Base-by-base conservation (phyloP, 37 sponge, comb jelly and placozoan species). In the Oscarella lobularis region DNA sequence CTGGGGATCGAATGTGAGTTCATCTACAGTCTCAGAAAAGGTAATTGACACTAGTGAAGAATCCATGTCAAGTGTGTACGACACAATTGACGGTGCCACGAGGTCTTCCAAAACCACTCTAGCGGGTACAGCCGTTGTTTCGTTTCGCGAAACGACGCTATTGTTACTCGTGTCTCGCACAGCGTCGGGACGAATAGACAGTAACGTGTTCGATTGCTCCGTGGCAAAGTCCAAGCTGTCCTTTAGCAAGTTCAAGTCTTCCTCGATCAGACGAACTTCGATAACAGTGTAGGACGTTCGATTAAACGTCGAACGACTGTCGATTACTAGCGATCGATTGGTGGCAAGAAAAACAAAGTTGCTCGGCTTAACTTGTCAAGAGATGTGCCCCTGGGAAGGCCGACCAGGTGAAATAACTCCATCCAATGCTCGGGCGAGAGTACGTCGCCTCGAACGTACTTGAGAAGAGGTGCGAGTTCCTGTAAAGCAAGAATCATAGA, bases 341-440 rank as follows among this genome's bases (percentile, higher is more conserved):
- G n/a, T n/a, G n/a, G n/a, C n/a, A n/a, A n/a, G n/a, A n/a, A n/a
- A n/a, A n/a, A n/a, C n/a, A n/a, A n/a, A n/a, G n/a, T n/a, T n/a
- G n/a, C n/a, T n/a, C n/a, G n/a, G n/a, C n/a, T 78, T 37, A 91
- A 86, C 40, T 81, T 88, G 81, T 88, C 95, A 60, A 85, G 78
- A 40, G 85, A 86, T n/a, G 83, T 88, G n/a, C 84, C 86, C 39
- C 70, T 81, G 1, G 88, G 85, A 41, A 91, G 29, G 29, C 81
- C 84, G 14, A 98, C 77, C 74, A 98, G 80, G 9, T 83, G 77
- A 81, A 90, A 98, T 54, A 98, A 73, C 79, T 98, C 95, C 2
- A 86, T 84, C 99, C 99, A 98, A 87, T 98, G 95, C 3, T 98
- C 95, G 48, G 78, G 39, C 9, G 99, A 92, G 54, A 91, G 83